A percentile compares a stretch with the other conserved stretches of the same genome.
These are phyloP conservation scores for Drosophila robusta DNA, from an alignment of 2,888 invertebrate species.

Conservation along the genomic window DNA sequence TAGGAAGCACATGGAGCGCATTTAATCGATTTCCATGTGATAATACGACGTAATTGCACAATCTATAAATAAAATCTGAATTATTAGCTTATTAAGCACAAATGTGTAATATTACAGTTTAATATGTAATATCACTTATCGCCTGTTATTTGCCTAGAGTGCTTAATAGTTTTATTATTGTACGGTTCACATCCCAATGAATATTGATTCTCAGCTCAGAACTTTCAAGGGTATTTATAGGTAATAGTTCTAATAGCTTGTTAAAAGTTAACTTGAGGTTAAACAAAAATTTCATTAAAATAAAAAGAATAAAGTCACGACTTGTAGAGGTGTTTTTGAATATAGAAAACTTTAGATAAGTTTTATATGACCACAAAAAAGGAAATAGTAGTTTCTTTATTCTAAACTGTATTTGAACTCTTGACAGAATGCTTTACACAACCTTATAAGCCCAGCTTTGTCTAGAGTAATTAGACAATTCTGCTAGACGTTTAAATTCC, in stretches of 20 bases:
- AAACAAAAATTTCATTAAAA: not conserved
- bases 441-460: no score
- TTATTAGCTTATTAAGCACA: constrained; percentile 18
- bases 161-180: constrained; percentile 35
- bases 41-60: constrained; percentile 34
- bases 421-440: no score
- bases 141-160: not conserved
- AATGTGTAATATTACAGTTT: constrained; percentile 1
- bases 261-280: not conserved
- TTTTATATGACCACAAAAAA: no score
- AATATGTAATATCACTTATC: constrained; percentile 25
- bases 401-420: no score
- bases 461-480: no score
- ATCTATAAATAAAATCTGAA: constrained; percentile 47
- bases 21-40: constrained; percentile 31
- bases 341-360: no score
- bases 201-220: not conserved
- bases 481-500: no score
- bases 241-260: not conserved
- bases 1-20: constrained; percentile 1
- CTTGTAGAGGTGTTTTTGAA: no score
- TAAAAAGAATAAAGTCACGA: no score
- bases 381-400: no score
- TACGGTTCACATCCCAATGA: not conserved
- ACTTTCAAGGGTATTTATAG: constrained; percentile 26